phyloP scores from a whole-genome alignment of 92 coral and sea anemone genomes.

The Parazoanthus darwini region DNA sequence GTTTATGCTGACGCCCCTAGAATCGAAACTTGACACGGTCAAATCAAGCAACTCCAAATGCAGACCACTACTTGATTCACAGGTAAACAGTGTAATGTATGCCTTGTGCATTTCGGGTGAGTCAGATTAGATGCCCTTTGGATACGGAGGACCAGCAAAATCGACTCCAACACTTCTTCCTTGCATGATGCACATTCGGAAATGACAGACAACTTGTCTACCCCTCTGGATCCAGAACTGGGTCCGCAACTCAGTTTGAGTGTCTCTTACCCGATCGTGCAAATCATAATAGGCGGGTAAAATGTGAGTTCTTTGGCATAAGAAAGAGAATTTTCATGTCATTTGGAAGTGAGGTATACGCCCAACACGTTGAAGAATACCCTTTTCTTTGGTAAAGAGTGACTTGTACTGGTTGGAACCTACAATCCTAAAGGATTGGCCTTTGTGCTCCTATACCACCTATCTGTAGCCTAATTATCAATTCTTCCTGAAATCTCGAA shows the following conservation, averaged over 20 bases:
- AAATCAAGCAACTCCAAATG: slow-evolving; percentile 28
- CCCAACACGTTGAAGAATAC: slow-evolving; percentile 37
- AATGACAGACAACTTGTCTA: slow-evolving; percentile 17
- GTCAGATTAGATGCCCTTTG: slow-evolving; percentile 28
- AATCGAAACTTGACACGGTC: too few species aligned
- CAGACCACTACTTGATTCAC: slow-evolving; percentile 44
- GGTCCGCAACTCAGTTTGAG: slow-evolving; percentile 40
- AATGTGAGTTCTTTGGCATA: slow-evolving; percentile 45
- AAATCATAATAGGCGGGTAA: slow-evolving; percentile 45
- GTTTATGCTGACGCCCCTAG: too few species aligned
- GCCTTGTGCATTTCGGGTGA: slow-evolving; percentile 43
- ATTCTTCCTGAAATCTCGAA: slow-evolving; percentile 41
- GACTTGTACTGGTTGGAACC: slow-evolving; percentile 42
- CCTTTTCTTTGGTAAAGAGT: slow-evolving; percentile 41
- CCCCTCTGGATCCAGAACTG: slow-evolving; percentile 42
- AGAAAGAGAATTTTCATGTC: slow-evolving; percentile 39
- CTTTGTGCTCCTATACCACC: slow-evolving; percentile 48
- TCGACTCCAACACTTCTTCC: slow-evolving; percentile 43
- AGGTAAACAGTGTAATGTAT: slow-evolving; percentile 52
- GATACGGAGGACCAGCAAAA: slow-evolving; percentile 50
- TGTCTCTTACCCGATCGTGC: slow-evolving; percentile 49
- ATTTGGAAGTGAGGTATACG: slow-evolving; percentile 29
- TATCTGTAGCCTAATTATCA: slow-evolving; percentile 27
- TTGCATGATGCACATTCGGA: slow-evolving; percentile 17
- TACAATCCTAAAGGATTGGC: slow-evolving; percentile 39